These are phyloP conservation scores for Pachliopta kotzebuea DNA, from an alignment of 2,888 invertebrate species.

Conservation along the genomic window DNA sequence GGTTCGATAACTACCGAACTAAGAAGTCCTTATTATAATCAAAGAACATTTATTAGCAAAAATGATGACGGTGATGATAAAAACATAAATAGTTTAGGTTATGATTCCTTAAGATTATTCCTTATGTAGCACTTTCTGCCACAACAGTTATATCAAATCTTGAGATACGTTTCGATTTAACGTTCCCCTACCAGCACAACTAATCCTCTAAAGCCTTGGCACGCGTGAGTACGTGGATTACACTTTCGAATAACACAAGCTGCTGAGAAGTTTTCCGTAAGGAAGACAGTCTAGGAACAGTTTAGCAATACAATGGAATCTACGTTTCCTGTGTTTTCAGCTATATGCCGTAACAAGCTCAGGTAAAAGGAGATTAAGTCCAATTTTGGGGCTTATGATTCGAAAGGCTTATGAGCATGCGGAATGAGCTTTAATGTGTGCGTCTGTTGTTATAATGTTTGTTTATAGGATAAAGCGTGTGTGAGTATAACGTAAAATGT, in stretches of 20 bases:
- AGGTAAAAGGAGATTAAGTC: conserved; percentile 62
- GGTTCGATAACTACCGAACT: too few relatives aligned
- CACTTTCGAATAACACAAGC: conserved; percentile 61
- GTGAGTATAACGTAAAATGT: not conserved
- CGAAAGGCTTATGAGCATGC: conserved; percentile 46
- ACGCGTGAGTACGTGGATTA: conserved; percentile 54
- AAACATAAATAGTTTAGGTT: not conserved
- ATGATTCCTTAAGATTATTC: not conserved
- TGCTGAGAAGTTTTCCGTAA: conserved; percentile 44
- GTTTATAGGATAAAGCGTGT: not conserved
- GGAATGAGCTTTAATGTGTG: conserved; percentile 28
- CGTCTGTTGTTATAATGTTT: conserved; percentile 23
- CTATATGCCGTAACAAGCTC: conserved; percentile 35
- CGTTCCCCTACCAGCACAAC: conserved; percentile 44
- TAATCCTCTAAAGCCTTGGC: conserved; percentile 65
- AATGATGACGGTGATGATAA: not conserved
- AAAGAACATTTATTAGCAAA: too few relatives aligned
- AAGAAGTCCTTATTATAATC: too few relatives aligned
- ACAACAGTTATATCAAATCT: not conserved
- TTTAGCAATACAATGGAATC: conserved; percentile 4
- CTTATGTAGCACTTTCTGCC: conserved; percentile 1
- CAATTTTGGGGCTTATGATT: conserved; percentile 44
- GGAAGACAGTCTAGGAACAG: conserved; percentile 33
- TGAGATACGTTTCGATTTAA: not conserved
- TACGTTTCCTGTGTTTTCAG: conserved; percentile 31